Evolutionary conservation across 1,140 invertebrate species (phyloP).

Genomic region (Zaprionus ornatus): DNA sequence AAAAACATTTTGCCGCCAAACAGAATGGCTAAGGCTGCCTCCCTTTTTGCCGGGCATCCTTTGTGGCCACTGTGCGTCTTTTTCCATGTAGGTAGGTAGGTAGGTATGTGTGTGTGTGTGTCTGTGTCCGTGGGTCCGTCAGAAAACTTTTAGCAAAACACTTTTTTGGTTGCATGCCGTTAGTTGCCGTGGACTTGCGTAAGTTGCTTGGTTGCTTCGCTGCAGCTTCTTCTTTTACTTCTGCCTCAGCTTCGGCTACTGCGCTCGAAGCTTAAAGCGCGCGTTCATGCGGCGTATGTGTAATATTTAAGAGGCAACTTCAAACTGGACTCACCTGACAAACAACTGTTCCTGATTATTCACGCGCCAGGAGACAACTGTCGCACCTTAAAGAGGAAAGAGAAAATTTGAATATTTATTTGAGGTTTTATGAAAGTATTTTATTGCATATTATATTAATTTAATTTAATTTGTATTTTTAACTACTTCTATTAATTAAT

Average conservation of each 20-base stretch:
- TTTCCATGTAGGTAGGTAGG: neutral
- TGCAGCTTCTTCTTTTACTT: neutral
- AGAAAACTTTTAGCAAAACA: slow-evolving; percentile 73
- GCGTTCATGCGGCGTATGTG: slow-evolving; percentile 54
- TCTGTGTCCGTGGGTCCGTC: slow-evolving; percentile 34
- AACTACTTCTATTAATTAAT: neutral
- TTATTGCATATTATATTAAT: neutral
- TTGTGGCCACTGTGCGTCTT: slow-evolving; percentile 42
- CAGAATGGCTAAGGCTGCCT: slow-evolving; percentile 72
- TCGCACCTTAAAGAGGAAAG: slow-evolving; percentile 90
- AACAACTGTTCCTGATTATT: slow-evolving; percentile 97
- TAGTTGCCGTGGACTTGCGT: slow-evolving; percentile 71
- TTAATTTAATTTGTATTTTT: neutral
- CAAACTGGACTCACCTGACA: slow-evolving; percentile 89
- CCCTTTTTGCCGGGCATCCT: slow-evolving; percentile 38
- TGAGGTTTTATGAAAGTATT: neutral
- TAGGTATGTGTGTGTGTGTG: slow-evolving; percentile 6
- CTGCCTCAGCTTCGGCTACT: slow-evolving; percentile 23
- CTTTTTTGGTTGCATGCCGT: slow-evolving; percentile 79
- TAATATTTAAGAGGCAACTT: slow-evolving; percentile 50
- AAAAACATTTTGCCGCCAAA: slow-evolving; percentile 82
- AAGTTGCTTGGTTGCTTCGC: slow-evolving; percentile 55
- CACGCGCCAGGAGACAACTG: slow-evolving; percentile 96
- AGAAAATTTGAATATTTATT: neutral
- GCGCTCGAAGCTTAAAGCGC: slow-evolving; percentile 59